A percentile compares a stretch with the other conserved stretches of the same genome.
Conservation (phyloP, 2,888 invertebrate species). For the Isotomurus palustris region DNA sequence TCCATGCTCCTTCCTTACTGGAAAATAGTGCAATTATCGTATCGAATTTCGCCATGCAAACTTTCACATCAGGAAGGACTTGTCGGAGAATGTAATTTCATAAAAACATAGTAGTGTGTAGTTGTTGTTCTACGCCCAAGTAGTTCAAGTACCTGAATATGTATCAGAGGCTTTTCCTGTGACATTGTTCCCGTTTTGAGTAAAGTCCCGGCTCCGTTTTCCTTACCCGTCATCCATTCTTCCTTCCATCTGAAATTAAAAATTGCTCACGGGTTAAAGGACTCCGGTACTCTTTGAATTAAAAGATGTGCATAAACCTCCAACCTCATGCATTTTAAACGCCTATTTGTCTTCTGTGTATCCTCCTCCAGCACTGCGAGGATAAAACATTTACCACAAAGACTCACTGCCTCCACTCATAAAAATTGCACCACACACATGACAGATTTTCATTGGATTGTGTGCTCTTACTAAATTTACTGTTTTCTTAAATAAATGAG, state of each 20-base stretch:
- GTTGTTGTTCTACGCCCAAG: too few relatives aligned
- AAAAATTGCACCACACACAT: neutral
- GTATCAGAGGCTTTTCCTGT: constrained; percentile 40
- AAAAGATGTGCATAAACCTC: too few relatives aligned
- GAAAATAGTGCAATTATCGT: neutral
- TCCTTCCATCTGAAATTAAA: constrained; percentile 4
- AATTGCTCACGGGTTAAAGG: neutral
- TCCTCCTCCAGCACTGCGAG: neutral
- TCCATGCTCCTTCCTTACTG: too few relatives aligned
- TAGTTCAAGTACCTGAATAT: constrained; percentile 31
- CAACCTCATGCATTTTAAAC: neutral
- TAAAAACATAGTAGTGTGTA: too few relatives aligned
- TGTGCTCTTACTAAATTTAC: too few relatives aligned
- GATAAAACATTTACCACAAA: neutral
- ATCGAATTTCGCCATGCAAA: neutral
- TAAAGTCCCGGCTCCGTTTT: neutral
- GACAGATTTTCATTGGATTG: neutral
- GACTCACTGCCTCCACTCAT: neutral
- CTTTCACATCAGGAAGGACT: too few relatives aligned
- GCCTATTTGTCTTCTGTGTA: neutral
- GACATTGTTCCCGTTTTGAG: constrained; percentile 25
- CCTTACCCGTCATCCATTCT: neutral
- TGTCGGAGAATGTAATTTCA: too few relatives aligned
- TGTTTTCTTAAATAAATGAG: neutral
- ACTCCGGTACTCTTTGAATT: neutral